Conservation (phyloP, 2,113 vertebrate species). For the Galeopterus variegatus region DNA sequence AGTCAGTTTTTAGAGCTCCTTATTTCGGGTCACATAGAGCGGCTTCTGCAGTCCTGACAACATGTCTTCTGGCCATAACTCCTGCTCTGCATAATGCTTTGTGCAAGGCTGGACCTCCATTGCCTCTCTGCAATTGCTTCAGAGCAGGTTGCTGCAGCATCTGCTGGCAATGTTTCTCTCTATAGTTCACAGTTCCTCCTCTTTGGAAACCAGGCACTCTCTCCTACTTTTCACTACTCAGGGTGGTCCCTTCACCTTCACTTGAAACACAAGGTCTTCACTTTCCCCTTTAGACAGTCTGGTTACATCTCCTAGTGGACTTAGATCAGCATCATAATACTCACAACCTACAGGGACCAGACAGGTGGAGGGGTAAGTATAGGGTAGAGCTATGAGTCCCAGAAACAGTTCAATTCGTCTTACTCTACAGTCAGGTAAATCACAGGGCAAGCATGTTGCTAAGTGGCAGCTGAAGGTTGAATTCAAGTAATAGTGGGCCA, state of each 20-base stretch:
- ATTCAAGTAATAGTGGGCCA: background rate
- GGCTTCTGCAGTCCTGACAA: background rate
- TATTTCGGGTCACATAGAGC: background rate
- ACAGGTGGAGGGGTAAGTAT: background rate
- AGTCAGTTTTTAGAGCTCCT: background rate
- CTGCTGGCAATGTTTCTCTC: background rate
- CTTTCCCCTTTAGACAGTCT: background rate
- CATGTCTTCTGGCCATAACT: background rate
- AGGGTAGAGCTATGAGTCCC: background rate
- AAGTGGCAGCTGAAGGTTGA: slow-evolving; percentile 6
- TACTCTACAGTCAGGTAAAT: background rate
- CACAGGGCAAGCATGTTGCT: background rate
- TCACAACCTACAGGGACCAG: background rate
- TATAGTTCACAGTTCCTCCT: background rate
- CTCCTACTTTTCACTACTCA: background rate
- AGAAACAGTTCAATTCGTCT: background rate
- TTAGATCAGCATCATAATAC: background rate
- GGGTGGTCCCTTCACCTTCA: background rate
- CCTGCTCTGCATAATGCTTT: background rate
- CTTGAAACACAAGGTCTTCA: background rate
- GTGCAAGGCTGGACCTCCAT: background rate
- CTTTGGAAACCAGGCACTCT: background rate
- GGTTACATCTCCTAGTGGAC: background rate
- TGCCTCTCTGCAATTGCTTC: background rate
- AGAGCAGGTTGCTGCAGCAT: no score